Percentiles rank a stretch among this genome's conserved stretches.
Evolutionary conservation across 2,888 invertebrate genomes (phyloP).

Genomic region (Heliconius cydno): DNA sequence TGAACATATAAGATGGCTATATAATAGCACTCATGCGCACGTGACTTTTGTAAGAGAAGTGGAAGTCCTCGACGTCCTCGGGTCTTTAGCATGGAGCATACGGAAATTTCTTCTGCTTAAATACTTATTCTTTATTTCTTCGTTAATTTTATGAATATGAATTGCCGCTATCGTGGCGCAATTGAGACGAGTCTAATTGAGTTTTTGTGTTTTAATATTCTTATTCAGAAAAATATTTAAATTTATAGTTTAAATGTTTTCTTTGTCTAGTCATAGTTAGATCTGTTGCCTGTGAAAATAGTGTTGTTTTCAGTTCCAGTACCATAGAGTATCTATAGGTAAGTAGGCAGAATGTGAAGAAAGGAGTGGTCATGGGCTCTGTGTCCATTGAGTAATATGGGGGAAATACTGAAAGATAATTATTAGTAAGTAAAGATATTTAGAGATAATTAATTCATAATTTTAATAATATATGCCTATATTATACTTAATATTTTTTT

Average conservation of each 20-base stretch:
- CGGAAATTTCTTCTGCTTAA: slow-evolving; percentile 50
- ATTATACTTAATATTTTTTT: no score
- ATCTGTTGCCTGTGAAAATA: not conserved
- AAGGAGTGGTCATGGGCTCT: no score
- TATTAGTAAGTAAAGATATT: no score
- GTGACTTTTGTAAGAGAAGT: slow-evolving; percentile 59
- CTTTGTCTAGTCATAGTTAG: not conserved
- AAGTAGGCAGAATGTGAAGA: not conserved
- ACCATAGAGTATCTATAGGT: no score
- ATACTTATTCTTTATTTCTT: slow-evolving; percentile 4
- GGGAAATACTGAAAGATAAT: no score
- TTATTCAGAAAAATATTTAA: not conserved
- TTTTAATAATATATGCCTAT: no score
- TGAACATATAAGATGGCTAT: slow-evolving; percentile 57
- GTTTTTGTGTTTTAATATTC: not conserved
- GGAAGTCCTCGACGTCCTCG: slow-evolving; percentile 42
- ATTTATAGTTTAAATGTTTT: not conserved
- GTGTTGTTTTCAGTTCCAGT: not conserved
- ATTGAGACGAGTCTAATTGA: no score
- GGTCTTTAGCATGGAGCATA: slow-evolving; percentile 57
- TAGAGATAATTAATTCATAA: no score
- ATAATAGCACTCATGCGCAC: slow-evolving; percentile 64
- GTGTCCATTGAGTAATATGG: no score
- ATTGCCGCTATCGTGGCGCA: slow-evolving; percentile 1
- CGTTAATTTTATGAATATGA: not conserved